These are phyloP conservation scores for Lepidotrigona ventralis DNA, from an alignment of 1,140 invertebrate species.

Conservation along the genomic window DNA sequence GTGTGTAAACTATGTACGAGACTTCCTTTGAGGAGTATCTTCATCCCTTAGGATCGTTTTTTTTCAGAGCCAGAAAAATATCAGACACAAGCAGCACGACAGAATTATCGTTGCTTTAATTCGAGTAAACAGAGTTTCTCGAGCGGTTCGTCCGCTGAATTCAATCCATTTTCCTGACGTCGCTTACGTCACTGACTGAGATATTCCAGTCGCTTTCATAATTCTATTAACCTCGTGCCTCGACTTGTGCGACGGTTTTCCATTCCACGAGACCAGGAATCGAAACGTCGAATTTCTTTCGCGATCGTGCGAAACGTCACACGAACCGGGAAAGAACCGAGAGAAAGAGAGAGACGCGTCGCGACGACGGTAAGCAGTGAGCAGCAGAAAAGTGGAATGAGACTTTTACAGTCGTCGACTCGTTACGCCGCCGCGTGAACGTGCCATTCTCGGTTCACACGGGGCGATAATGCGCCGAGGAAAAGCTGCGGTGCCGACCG, in stretches of 20 bases:
- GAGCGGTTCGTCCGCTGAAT: not conserved
- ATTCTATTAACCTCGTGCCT: not conserved
- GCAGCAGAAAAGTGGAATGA: slow-evolving; percentile 9
- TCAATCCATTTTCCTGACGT: not conserved
- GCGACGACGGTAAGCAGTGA: not conserved
- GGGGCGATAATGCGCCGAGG: slow-evolving; percentile 35
- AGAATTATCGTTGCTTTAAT: too few species aligned
- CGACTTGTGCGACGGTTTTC: not conserved
- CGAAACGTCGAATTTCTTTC: not conserved
- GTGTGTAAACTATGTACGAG: too few species aligned
- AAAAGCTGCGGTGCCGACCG: slow-evolving; percentile 11
- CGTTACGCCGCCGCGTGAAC: slow-evolving; percentile 32
- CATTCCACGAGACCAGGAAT: not conserved
- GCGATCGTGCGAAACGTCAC: not conserved
- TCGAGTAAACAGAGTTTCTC: not conserved
- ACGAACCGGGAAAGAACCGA: not conserved
- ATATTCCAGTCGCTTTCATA: not conserved
- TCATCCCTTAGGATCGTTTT: too few species aligned
- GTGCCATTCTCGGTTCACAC: slow-evolving; percentile 44
- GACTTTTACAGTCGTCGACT: slow-evolving; percentile 36
- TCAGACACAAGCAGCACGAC: too few species aligned
- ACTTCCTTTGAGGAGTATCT: too few species aligned
- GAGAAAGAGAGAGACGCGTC: not conserved
- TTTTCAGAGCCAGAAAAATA: too few species aligned
- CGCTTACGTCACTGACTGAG: not conserved